Conservation (phyloP, 1,140 invertebrate species). For the Drosophila ironensis region DNA sequence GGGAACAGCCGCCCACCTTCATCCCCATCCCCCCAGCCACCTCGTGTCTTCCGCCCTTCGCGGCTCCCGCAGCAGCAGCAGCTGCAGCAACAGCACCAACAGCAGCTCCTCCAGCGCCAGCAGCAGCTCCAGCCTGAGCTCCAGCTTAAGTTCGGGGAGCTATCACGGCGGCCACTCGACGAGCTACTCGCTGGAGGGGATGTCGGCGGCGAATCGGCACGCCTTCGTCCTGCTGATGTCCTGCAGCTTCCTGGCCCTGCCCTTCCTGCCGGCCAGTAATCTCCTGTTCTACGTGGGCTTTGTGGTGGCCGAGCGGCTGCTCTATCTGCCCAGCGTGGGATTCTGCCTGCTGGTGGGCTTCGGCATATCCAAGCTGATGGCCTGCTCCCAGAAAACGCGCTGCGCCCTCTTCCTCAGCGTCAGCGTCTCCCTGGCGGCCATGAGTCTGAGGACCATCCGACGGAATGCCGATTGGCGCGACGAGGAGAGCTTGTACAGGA, state of each 20-base stretch:
- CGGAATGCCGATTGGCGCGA: conserved; percentile 95
- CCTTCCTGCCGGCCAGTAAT: conserved; percentile 97
- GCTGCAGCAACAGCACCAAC: conserved; percentile 67
- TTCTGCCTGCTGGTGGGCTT: conserved; percentile 94
- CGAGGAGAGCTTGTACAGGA: conserved; percentile 95
- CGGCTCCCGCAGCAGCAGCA: conserved; percentile 77
- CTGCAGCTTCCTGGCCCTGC: conserved; percentile 91
- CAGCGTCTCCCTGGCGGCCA: conserved; percentile 86
- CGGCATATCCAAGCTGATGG: conserved; percentile 85
- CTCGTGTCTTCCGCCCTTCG: conserved; percentile 73
- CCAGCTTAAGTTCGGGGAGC: conserved; percentile 11
- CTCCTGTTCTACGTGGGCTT: conserved; percentile 98
- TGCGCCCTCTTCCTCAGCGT: conserved; percentile 83
- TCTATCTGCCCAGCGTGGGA: conserved; percentile 97
- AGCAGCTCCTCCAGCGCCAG: conserved; percentile 45
- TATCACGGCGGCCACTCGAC: conserved; percentile 16
- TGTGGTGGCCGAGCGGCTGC: conserved; percentile 96
- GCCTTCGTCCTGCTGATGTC: conserved; percentile 83
- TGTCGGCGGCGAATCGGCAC: conserved; percentile 42
- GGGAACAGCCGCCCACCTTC: too few species aligned
- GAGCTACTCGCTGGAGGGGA: conserved; percentile 40
- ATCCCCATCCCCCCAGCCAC: conserved; percentile 39
- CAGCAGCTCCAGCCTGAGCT: conserved; percentile 22
- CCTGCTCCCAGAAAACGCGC: conserved; percentile 73
- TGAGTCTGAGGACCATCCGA: conserved; percentile 89